These are phyloP conservation scores for Zeus faber DNA, from an alignment of 2,113 vertebrate genomes.

Conservation along the genomic window DNA sequence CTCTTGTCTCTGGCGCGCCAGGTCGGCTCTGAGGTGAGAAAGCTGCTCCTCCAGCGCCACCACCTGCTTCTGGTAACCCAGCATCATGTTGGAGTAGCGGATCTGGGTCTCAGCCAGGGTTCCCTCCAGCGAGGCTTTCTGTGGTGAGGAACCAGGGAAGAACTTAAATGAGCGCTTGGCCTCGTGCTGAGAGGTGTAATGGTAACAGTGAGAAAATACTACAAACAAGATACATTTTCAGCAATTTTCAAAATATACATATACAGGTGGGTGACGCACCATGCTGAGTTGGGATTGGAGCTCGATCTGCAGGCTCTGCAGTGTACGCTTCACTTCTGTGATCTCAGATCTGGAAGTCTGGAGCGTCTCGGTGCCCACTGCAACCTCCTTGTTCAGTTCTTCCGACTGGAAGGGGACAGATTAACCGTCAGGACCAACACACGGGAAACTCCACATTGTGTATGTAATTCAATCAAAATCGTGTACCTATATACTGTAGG, in stretches of 20 bases:
- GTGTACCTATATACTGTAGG: too few species aligned
- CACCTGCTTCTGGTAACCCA: slow-evolving; percentile 74
- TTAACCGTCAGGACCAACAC: too few species aligned
- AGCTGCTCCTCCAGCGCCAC: slow-evolving; percentile 71
- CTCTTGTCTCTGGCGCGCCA: slow-evolving; percentile 77
- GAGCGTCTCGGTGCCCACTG: slow-evolving; percentile 62
- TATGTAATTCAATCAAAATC: background rate
- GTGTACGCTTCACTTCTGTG: slow-evolving; percentile 69
- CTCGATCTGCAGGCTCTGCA: slow-evolving; percentile 78
- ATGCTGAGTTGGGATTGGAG: slow-evolving; percentile 78
- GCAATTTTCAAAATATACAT: too few species aligned
- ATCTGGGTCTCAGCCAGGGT: slow-evolving; percentile 73
- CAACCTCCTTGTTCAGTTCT: slow-evolving; percentile 72
- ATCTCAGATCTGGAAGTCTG: slow-evolving; percentile 72
- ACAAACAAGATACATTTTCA: too few species aligned
- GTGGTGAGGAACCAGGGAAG: background rate
- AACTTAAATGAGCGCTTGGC: background rate
- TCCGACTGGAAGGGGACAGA: slow-evolving; percentile 59
- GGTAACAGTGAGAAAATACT: background rate
- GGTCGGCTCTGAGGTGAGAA: slow-evolving; percentile 65
- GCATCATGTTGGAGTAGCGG: slow-evolving; percentile 69
- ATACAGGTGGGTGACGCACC: slow-evolving; percentile 24
- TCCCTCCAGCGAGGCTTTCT: slow-evolving; percentile 80
- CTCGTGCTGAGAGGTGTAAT: background rate
- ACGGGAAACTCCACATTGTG: too few species aligned